Evolutionary conservation across 2,113 vertebrate genomes (phyloP).

Genomic region (Leptobrachium ailaonicum): DNA sequence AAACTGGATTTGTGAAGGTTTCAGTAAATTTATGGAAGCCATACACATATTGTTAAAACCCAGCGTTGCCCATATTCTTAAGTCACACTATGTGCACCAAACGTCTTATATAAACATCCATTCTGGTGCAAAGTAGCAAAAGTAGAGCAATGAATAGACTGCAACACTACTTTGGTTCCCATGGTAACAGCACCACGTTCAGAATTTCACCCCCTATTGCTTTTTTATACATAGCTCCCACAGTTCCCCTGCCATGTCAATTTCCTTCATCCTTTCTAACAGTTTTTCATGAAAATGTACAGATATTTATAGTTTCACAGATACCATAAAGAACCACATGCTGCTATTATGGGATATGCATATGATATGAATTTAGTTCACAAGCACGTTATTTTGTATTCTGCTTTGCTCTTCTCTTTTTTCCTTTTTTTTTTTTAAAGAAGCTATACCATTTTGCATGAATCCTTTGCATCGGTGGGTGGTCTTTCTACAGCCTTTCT

Average conservation of each 20-base stretch:
- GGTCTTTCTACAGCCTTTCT: conserved; percentile 31
- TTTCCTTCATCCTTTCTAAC: neutral
- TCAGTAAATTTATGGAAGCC: too few species aligned
- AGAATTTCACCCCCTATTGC: neutral
- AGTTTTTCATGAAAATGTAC: neutral
- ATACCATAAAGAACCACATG: neutral
- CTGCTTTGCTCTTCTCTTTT: neutral
- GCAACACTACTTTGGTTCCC: too few species aligned
- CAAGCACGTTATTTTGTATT: conserved; percentile 16
- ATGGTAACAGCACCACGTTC: too few species aligned
- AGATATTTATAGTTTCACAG: neutral
- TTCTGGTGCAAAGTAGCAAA: too few species aligned
- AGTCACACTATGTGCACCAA: too few species aligned
- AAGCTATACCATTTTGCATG: conserved; percentile 22
- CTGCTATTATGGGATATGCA: neutral
- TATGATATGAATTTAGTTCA: conserved; percentile 5
- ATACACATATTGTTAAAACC: too few species aligned
- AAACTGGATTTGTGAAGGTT: too few species aligned
- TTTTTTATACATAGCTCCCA: neutral
- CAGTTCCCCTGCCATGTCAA: neutral
- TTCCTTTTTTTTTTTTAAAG: neutral
- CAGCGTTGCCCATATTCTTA: too few species aligned
- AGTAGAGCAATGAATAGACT: too few species aligned
- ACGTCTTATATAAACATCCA: too few species aligned
- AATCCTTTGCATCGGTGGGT: conserved; percentile 44